Evolutionary conservation across 2,113 vertebrate genomes (phyloP).

Genomic region (Centropus bengalensis): DNA sequence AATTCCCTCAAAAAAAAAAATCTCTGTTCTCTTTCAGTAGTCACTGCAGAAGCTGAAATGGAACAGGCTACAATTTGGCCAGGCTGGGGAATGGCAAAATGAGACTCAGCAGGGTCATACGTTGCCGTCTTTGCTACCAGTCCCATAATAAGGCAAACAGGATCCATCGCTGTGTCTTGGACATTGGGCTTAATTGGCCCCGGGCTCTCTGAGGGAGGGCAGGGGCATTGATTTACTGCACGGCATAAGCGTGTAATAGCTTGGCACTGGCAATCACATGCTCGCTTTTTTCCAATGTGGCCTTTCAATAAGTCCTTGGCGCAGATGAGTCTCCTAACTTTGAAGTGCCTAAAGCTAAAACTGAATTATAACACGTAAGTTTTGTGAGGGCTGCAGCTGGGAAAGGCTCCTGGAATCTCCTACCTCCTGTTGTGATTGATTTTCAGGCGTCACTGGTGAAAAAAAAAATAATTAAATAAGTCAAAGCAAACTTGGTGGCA

Average conservation of each 20-base stretch:
- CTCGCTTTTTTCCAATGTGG: constrained; percentile 31
- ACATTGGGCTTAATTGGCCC: neutral
- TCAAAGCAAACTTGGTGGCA: neutral
- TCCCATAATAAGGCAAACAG: neutral
- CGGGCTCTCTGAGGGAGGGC: neutral
- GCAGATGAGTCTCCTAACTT: constrained; percentile 53
- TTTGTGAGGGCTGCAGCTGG: neutral
- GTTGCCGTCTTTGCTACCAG: neutral
- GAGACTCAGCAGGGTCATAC: neutral
- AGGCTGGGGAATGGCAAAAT: neutral
- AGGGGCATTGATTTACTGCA: constrained; percentile 22
- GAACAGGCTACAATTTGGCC: neutral
- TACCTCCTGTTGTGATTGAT: neutral
- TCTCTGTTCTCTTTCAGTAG: neutral
- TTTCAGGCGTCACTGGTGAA: neutral
- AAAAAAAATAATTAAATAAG: neutral
- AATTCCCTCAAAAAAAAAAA: neutral
- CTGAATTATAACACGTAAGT: constrained; percentile 4
- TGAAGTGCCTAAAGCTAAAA: constrained; percentile 28
- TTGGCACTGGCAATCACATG: constrained; percentile 30
- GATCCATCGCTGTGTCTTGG: constrained; percentile 22
- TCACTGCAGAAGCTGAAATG: neutral
- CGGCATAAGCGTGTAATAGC: constrained; percentile 66
- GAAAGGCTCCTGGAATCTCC: neutral
- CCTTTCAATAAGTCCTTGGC: constrained; percentile 47